A percentile compares a stretch with the other conserved stretches of the same genome.
Conservation (phyloP, 2,888 invertebrate genomes). For the Lottia scabra region DNA sequence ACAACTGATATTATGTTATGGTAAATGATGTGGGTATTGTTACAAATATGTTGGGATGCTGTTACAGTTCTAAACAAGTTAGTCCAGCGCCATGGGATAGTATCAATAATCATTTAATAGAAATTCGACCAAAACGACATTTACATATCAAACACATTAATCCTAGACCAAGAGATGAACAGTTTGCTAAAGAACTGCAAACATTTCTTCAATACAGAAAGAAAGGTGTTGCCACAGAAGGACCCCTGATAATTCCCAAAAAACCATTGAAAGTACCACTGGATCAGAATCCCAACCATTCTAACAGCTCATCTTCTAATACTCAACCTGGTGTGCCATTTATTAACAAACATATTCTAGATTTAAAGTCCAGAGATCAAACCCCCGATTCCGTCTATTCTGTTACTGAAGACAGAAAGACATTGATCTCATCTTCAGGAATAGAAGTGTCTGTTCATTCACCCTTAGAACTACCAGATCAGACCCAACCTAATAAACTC, state of each 20-base stretch:
- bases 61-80: conserved; percentile 23
- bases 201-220: conserved; percentile 39
- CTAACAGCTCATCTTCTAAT: neutral
- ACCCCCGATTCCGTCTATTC: neutral
- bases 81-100: conserved; percentile 36
- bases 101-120: conserved; percentile 33
- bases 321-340: neutral
- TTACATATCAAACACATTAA: conserved; percentile 54
- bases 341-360: neutral
- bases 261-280: neutral
- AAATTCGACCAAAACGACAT: conserved; percentile 46
- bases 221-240: conserved; percentile 27
- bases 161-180: conserved; percentile 47
- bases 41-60: too few relatives aligned
- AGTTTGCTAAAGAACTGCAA: conserved; percentile 53
- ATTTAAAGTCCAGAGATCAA: neutral
- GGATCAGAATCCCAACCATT: neutral
- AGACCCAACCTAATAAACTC: neutral
- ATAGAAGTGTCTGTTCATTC: neutral
- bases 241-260: conserved; percentile 22
- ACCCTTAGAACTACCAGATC: neutral
- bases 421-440: neutral
- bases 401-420: neutral
- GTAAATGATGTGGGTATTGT: too few relatives aligned
- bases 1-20: too few relatives aligned